Evolutionary conservation across 2,888 invertebrate genomes (phyloP).

Genomic region (Drosophila kuntzei): DNA sequence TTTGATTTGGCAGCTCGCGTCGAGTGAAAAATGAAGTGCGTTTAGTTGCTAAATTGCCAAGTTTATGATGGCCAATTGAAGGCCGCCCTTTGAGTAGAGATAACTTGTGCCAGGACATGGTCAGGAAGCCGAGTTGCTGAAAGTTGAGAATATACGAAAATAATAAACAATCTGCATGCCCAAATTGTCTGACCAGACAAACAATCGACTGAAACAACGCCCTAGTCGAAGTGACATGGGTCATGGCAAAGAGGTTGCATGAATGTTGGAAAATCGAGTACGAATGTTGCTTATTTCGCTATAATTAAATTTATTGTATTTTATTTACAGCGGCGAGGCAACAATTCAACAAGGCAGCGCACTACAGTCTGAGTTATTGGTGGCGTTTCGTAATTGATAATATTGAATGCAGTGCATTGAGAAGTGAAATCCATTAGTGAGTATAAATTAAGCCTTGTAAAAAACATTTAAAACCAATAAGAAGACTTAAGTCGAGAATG

Average conservation of each 20-base stretch:
- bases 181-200: constrained; percentile 4
- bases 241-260: not conserved
- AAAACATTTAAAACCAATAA: constrained; percentile 63
- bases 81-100: not conserved
- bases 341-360: constrained; percentile 9
- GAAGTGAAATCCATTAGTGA: constrained; percentile 75
- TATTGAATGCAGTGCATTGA: constrained; percentile 63
- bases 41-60: constrained; percentile 35
- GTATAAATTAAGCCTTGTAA: constrained; percentile 78
- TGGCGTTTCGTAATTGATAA: constrained; percentile 70
- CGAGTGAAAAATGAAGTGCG: constrained; percentile 49
- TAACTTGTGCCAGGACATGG: not conserved
- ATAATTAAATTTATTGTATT: constrained; percentile 72
- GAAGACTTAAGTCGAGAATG: not conserved
- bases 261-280: not conserved
- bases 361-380: constrained; percentile 36
- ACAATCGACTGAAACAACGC: constrained; percentile 4
- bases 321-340: constrained; percentile 35
- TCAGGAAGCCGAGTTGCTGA: not conserved
- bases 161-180: constrained; percentile 12
- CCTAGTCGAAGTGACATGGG: not conserved
- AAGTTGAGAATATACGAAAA: not conserved
- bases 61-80: constrained; percentile 42
- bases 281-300: constrained; percentile 58
- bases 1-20: constrained; percentile 54